Evolutionary conservation across 23 tunicate genomes (phyloP), one percentile per base, ranked within the genome.

Genomic region (Ascidia mentula): DNA sequence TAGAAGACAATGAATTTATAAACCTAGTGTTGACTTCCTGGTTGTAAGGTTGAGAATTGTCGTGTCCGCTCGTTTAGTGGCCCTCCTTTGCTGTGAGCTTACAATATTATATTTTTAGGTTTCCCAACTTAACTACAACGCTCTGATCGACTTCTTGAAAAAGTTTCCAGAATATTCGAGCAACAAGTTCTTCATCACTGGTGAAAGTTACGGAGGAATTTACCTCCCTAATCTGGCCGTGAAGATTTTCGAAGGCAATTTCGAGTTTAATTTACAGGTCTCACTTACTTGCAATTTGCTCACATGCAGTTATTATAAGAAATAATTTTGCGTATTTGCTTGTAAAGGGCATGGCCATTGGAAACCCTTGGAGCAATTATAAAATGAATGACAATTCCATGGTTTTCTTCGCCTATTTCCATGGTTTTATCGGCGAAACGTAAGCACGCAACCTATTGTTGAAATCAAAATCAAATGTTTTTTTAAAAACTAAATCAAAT

Each of bases 191-290:
- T 91, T 87, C 60, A 72, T 91, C 15, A 81, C 87, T 78, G 97
- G 90, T 26, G 97, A 91, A 53, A 91, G 97, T 61, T 91, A 91
- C 73, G 97, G 97, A 3, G 97, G 97, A 18, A 71, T 91, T 30
- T 91, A 91, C 74, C 78, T 86, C 7, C 97, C 97, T 0, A 91
- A 90, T 9, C 79, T 91, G 76, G 78, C 87, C 35, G 87, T 82
- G 6, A 26, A 84, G 24, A 85, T 91, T 40, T 36, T 87, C 46
- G 79, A 87, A 32, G 91, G 85, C 32, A 65, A 40, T 28, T 40
- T 74, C 18, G 79, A 87, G 30, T 38, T 87, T 34, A 92, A 92
- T 35, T 87, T 92, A 59, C 77, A 92, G 88, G 97, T 91, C 60
- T 38, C 32, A 36, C 22, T 74, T n/a, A n/a, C n/a, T n/a, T n/a